Conservation (phyloP, 2,888 invertebrate species). For the Sisyra terminalis region DNA sequence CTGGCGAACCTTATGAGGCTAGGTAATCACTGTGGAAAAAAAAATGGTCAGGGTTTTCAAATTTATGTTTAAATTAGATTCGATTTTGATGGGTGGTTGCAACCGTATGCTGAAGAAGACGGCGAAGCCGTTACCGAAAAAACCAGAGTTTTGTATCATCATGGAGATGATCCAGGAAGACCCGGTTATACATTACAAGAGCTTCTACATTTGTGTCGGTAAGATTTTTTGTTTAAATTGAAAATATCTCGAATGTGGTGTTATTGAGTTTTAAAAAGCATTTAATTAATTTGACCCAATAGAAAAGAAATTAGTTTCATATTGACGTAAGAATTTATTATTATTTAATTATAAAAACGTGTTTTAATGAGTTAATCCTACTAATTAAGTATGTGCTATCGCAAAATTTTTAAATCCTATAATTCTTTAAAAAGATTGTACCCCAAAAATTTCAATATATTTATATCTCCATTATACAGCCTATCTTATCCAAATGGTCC, state of each 20-base stretch:
- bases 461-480: no score
- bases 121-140: slow-evolving; percentile 34
- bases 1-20: slow-evolving; percentile 55
- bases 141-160: slow-evolving; percentile 65
- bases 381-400: no score
- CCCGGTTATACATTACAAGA: slow-evolving; percentile 87
- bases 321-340: no score
- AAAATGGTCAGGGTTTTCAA: background rate
- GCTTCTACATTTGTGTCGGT: slow-evolving; percentile 58
- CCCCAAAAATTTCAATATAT: no score
- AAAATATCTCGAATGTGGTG: background rate
- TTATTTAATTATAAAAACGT: no score
- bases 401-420: no score
- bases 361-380: no score
- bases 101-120: slow-evolving; percentile 48
- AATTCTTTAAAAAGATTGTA: no score
- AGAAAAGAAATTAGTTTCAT: no score
- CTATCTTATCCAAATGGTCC: no score
- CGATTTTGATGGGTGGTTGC: slow-evolving; percentile 62
- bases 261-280: background rate
- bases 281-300: background rate
- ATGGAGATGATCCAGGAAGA: slow-evolving; percentile 80
- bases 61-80: slow-evolving; percentile 31
- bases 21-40: slow-evolving; percentile 20
- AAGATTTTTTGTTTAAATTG: slow-evolving; percentile 4